Base-by-base conservation (phyloP, 2,113 vertebrate genomes). In the Typhlomys cinereus region DNA sequence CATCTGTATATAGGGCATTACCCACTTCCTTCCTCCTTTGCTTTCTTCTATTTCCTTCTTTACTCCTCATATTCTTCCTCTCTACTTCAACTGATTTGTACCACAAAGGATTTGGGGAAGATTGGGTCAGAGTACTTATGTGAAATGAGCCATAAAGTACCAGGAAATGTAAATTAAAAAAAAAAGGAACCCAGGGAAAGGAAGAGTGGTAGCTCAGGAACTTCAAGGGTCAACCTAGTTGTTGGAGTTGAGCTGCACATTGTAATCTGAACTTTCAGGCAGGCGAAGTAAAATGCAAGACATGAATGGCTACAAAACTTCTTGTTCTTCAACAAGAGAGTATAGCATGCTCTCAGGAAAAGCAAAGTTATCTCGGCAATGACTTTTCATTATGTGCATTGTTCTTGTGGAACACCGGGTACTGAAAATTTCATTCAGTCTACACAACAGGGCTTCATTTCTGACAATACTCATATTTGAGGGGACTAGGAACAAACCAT, bases 261-360 rank as follows among this genome's bases (percentile, higher is more conserved):
- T 76, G 27, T 14, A 18, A 18, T 82, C 36, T 75, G 88, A 83
- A 74, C 70, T 89, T 93, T 91, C 66, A 50, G 57, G 44, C 88
- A 73, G 54, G 11, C 46, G 27, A 91, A 87, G 6, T n/a, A 85
- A 91, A 75, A 70, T 18, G 21, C 3, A 80, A 80, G 59, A 54
- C 23, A 34, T 0, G 6, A 83, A 71, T 80, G 27, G 15, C 46
- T 78, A 29, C 14, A 29, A 80, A 66, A 52, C 78, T 71, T 18
- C 88, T 75, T 4, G 41, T 85, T n/a, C 59, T 54, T 54, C 20
- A 67, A 73, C 74, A 74, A 85, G 4, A 6, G 64, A 85, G 4
- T 10, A 31, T 0, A n/a, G 10, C 4, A 71, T 18, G 66, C 39
- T 94, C 67, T 57, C 39, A 44, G 3, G 3, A 34, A 13, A 62